Evolutionary conservation across 2,113 vertebrate species (phyloP).

Genomic region (Candoia aspera): DNA sequence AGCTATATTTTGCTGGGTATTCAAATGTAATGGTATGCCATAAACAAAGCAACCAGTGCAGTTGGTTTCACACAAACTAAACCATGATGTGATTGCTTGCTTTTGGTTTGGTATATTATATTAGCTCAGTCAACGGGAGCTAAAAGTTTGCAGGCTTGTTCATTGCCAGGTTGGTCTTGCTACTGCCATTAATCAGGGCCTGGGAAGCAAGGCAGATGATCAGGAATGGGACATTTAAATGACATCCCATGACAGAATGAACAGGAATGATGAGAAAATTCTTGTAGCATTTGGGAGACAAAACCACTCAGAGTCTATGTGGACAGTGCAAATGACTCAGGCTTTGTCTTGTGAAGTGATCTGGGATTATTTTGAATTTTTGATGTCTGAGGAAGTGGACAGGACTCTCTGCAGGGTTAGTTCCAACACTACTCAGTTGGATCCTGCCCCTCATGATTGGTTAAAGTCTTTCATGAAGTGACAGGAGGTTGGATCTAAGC

Average conservation of each 20-base stretch:
- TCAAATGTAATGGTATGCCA: neutral
- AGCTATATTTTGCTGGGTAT: neutral
- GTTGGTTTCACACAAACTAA: neutral
- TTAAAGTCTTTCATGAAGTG: neutral
- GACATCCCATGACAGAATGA: neutral
- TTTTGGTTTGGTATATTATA: neutral
- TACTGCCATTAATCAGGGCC: neutral
- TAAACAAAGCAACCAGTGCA: neutral
- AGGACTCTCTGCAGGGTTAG: too few relatives aligned
- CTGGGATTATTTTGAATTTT: too few relatives aligned
- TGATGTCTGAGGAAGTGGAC: too few relatives aligned
- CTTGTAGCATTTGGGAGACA: neutral
- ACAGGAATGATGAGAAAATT: neutral
- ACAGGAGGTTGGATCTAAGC: neutral
- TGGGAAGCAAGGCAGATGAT: neutral
- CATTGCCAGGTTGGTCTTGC: too few relatives aligned
- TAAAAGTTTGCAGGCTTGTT: neutral
- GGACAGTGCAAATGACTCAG: neutral
- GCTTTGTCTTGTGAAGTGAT: neutral
- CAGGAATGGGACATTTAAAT: neutral
- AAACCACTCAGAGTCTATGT: neutral
- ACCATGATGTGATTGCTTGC: neutral
- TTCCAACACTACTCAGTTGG: too few relatives aligned
- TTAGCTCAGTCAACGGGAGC: neutral
- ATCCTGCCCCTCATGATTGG: too few relatives aligned